These are phyloP conservation scores for Podarcis lilfordi DNA, from an alignment of 2,797 vertebrate species.

Conservation along the genomic window DNA sequence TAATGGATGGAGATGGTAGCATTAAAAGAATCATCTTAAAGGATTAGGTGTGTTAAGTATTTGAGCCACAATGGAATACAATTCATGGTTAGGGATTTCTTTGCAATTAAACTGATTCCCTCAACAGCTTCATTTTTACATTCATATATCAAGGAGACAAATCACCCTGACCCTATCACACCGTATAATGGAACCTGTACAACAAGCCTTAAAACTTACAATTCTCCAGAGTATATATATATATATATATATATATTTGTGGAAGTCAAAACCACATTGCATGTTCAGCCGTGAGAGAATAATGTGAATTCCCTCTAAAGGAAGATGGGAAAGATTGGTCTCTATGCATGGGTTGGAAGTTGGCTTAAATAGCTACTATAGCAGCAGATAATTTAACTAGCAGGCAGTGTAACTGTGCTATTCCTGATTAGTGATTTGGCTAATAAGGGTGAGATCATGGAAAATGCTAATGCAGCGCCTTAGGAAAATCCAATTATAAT, in stretches of 20 bases:
- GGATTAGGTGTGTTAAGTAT: slow-evolving; percentile 25
- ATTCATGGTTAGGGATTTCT: slow-evolving; percentile 42
- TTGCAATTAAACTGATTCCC: slow-evolving; percentile 5
- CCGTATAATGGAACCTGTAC: not conserved
- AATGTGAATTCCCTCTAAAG: slow-evolving; percentile 4
- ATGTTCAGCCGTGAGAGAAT: slow-evolving; percentile 24
- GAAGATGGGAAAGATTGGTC: slow-evolving; percentile 24
- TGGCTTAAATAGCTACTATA: slow-evolving; percentile 29
- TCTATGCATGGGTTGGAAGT: slow-evolving; percentile 4
- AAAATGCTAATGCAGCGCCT: slow-evolving; percentile 65
- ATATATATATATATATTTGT: not conserved
- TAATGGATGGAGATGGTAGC: not conserved
- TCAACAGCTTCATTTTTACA: not conserved
- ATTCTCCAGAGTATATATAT: not conserved
- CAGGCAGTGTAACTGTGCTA: slow-evolving; percentile 28
- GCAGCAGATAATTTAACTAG: slow-evolving; percentile 57
- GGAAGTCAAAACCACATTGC: slow-evolving; percentile 30
- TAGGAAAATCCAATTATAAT: slow-evolving; percentile 69
- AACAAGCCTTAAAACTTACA: not conserved
- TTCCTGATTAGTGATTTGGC: slow-evolving; percentile 56
- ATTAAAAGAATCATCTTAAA: slow-evolving; percentile 22
- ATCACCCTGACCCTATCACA: not conserved
- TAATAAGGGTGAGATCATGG: slow-evolving; percentile 71
- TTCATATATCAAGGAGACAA: not conserved
- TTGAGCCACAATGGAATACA: not conserved